A percentile compares a stretch with the other conserved stretches of the same genome.
phyloP scores from a whole-genome alignment of 2,113 vertebrate species.

The Zosterops borbonicus region DNA sequence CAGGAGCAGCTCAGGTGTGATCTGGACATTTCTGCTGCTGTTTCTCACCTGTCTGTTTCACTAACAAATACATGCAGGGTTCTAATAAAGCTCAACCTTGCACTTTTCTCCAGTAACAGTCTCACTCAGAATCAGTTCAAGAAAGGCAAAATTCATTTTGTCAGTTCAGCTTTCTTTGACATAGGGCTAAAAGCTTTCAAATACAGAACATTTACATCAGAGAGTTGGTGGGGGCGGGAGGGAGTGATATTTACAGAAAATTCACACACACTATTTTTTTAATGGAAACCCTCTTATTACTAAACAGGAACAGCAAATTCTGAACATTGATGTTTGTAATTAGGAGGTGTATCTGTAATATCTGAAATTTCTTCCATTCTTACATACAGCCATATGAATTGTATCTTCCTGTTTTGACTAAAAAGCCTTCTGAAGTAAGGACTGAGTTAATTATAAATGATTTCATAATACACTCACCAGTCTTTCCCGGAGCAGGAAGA shows the following conservation, averaged over 20 bases:
- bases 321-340: neutral
- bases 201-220: neutral
- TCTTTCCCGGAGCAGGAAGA: constrained; percentile 46
- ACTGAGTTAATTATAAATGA: constrained; percentile 27
- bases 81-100: neutral
- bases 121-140: neutral
- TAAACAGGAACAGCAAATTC: neutral
- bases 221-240: neutral
- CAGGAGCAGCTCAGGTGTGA: neutral
- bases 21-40: neutral
- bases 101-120: neutral
- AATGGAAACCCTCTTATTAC: neutral
- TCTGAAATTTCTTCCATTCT: neutral
- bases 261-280: neutral
- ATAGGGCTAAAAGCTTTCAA: neutral
- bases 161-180: neutral
- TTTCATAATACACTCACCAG: constrained; percentile 45
- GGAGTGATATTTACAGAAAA: neutral
- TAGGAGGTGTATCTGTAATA: neutral
- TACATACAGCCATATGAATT: neutral
- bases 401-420: constrained; percentile 61
- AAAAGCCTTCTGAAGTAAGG: constrained; percentile 13
- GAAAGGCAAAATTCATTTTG: neutral
- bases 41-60: neutral
- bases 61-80: neutral